phyloP scores from a whole-genome alignment of 2,888 invertebrate species.

The Drosophila pegasa region DNA sequence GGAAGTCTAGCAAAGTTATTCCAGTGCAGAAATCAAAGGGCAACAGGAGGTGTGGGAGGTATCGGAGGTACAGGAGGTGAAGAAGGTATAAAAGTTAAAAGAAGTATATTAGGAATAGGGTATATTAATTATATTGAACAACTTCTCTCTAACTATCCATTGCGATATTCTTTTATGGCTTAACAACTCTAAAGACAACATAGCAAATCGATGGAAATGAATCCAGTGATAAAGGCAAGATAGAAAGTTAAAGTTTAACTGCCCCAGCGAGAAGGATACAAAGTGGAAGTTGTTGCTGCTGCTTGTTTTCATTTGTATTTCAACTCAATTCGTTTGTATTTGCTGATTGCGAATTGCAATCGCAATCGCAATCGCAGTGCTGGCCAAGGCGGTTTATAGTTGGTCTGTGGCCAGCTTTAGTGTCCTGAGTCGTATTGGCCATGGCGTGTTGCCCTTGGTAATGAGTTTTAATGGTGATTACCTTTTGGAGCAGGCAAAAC shows the following conservation, averaged over 20 bases:
- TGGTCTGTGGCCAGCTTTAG: conserved; percentile 36
- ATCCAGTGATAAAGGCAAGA: background rate
- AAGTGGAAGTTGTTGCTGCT: conserved; percentile 7
- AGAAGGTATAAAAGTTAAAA: background rate
- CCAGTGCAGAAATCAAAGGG: background rate
- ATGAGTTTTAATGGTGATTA: conserved; percentile 81
- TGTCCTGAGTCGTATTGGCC: conserved; percentile 29
- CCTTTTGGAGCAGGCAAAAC: conserved; percentile 45
- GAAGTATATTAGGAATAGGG: background rate
- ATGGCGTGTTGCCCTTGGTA: conserved; percentile 65
- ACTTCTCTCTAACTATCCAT: background rate
- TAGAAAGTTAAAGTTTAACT: conserved; percentile 9
- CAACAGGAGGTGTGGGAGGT: too few relatives aligned
- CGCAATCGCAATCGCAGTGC: conserved; percentile 20
- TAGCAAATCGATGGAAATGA: background rate
- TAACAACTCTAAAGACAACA: background rate
- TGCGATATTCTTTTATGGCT: too few relatives aligned
- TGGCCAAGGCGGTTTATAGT: conserved; percentile 33
- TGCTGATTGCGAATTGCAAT: conserved; percentile 20
- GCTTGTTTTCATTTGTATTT: conserved; percentile 5
- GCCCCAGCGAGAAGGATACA: background rate
- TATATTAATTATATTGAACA: background rate
- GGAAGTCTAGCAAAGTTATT: background rate
- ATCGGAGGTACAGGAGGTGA: background rate
- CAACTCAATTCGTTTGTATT: conserved; percentile 3